phyloP scores from a whole-genome alignment of 2,113 vertebrate genomes.

The Tiliqua scincoides region DNA sequence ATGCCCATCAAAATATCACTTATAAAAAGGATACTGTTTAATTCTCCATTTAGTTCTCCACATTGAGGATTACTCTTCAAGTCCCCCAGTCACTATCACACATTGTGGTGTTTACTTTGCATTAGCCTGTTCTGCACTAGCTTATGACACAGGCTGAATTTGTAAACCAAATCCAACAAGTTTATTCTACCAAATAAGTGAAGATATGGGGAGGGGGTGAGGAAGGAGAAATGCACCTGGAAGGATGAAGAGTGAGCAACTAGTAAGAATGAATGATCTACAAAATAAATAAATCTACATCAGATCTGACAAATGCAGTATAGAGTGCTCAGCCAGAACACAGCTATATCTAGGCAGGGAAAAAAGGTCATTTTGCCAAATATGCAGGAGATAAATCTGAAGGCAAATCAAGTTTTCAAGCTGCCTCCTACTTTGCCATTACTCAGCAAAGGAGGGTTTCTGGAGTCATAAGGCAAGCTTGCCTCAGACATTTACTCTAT shows the following conservation, averaged over 20 bases:
- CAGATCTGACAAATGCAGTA: neutral
- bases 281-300: no score
- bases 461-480: neutral
- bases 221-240: neutral
- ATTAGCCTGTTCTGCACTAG: neutral
- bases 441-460: neutral
- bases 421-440: neutral
- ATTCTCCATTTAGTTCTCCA: neutral
- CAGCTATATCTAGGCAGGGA: neutral
- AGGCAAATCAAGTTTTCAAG: neutral
- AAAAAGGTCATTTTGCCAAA: neutral
- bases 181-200: neutral
- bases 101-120: neutral
- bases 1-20: neutral
- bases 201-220: no score
- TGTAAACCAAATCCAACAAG: neutral
- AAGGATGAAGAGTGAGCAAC: neutral
- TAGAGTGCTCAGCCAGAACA: neutral
- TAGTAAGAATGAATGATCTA: neutral
- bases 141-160: neutral
- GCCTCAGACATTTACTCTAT: neutral
- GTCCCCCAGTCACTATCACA: neutral
- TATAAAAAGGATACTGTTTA: neutral
- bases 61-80: neutral
- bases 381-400: neutral